Conservation (phyloP, 2,113 vertebrate species). For the Phycodurus eques region DNA sequence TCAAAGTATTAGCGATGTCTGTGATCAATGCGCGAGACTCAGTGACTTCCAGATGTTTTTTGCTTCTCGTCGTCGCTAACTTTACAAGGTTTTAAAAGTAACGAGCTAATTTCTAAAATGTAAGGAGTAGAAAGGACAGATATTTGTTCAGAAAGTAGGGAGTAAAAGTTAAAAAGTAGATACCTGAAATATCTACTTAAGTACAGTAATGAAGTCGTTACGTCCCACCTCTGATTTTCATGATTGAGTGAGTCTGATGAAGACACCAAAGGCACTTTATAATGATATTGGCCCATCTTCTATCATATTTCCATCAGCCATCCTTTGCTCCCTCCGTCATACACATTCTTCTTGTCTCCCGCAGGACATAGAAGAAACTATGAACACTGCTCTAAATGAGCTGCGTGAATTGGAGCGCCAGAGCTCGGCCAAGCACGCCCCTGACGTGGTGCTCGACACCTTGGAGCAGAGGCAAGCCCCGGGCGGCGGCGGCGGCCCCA, state of each 20-base stretch:
- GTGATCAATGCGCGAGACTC: too few relatives aligned
- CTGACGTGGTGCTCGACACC: constrained; percentile 95
- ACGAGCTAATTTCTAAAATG: too few relatives aligned
- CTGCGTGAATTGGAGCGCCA: constrained; percentile 94
- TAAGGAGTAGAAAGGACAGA: too few relatives aligned
- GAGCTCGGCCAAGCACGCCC: constrained; percentile 91
- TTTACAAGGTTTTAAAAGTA: too few relatives aligned
- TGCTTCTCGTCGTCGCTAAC: not conserved
- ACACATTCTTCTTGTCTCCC: constrained; percentile 11
- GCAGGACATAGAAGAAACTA: constrained; percentile 97
- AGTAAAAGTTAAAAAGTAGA: too few relatives aligned
- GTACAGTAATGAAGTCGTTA: too few relatives aligned
- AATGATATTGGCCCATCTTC: not conserved
- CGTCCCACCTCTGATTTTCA: too few relatives aligned
- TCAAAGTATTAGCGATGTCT: too few relatives aligned
- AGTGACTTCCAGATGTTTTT: not conserved
- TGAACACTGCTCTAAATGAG: constrained; percentile 97
- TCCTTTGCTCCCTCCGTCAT: not conserved
- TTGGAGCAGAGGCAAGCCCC: constrained; percentile 81
- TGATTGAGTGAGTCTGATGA: not conserved
- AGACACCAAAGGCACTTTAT: not conserved
- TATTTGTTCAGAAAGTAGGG: too few relatives aligned
- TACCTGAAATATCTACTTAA: too few relatives aligned
- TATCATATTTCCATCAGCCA: not conserved
- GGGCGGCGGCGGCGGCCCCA: constrained; percentile 75